phyloP scores from a whole-genome alignment of 2,888 invertebrate species.

The Cecidostiba fungosa region DNA sequence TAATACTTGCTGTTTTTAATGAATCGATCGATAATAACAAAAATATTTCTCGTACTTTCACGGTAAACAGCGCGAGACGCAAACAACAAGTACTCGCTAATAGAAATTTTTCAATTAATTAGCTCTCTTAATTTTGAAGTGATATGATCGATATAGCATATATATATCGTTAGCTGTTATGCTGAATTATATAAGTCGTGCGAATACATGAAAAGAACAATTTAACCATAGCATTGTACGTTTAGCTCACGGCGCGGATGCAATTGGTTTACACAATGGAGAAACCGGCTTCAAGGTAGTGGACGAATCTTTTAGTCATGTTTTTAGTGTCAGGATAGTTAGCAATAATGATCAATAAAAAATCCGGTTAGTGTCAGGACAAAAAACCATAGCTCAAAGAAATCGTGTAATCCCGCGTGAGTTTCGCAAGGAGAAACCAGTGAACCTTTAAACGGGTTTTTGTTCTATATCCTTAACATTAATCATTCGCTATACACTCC shows the following conservation, averaged over 20 bases:
- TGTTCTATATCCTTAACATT: neutral
- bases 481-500: neutral
- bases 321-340: slow-evolving; percentile 40
- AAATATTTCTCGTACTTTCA: neutral
- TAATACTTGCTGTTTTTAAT: neutral
- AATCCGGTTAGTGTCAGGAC: neutral
- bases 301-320: neutral
- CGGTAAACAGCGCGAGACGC: neutral
- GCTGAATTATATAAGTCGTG: neutral
- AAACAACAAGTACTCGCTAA: neutral
- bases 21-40: neutral
- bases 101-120: neutral
- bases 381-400: neutral
- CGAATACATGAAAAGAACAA: neutral
- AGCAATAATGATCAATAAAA: slow-evolving; percentile 18
- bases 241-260: neutral
- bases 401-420: neutral
- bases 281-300: slow-evolving; percentile 31
- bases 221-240: neutral
- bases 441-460: slow-evolving; percentile 16
- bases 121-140: neutral
- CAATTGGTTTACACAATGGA: slow-evolving; percentile 28
- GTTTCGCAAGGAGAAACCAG: slow-evolving; percentile 41
- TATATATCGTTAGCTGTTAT: neutral
- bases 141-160: too few species aligned